These are phyloP conservation scores for Hemicentrotus pulcherrimus DNA, from an alignment of 35 echinoderm and acorn worm species.

Conservation along the genomic window DNA sequence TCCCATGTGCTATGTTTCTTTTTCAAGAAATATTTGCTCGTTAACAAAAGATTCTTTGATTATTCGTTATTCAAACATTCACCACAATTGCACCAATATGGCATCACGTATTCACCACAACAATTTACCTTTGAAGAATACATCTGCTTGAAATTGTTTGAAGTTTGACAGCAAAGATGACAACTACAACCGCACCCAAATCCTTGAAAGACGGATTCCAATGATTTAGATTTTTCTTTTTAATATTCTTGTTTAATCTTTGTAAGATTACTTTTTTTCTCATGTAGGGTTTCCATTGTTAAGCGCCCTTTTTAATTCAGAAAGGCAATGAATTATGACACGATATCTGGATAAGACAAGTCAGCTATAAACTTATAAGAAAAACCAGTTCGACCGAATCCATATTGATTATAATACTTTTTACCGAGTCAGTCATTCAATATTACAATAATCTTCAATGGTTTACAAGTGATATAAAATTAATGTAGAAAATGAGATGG, in stretches of 20 bases:
- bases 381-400: background rate
- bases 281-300: background rate
- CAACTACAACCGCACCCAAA: background rate
- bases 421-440: too few relatives aligned
- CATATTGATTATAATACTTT: background rate
- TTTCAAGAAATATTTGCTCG: conserved; percentile 36
- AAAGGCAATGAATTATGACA: background rate
- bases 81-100: conserved; percentile 38
- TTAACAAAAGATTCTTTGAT: conserved; percentile 18
- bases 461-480: too few relatives aligned
- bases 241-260: background rate
- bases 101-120: background rate
- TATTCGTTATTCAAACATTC: conserved; percentile 12
- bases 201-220: background rate
- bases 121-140: background rate
- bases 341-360: background rate
- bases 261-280: background rate
- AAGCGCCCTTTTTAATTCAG: background rate
- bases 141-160: background rate
- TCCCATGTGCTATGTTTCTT: background rate
- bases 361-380: background rate
- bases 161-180: background rate
- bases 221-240: background rate
- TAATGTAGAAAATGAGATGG: too few relatives aligned
- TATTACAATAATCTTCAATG: too few relatives aligned